Percentiles rank a stretch among this genome's conserved stretches.
Conservation (phyloP, 2,888 invertebrate genomes). For the Agonopterix alstromeriana region DNA sequence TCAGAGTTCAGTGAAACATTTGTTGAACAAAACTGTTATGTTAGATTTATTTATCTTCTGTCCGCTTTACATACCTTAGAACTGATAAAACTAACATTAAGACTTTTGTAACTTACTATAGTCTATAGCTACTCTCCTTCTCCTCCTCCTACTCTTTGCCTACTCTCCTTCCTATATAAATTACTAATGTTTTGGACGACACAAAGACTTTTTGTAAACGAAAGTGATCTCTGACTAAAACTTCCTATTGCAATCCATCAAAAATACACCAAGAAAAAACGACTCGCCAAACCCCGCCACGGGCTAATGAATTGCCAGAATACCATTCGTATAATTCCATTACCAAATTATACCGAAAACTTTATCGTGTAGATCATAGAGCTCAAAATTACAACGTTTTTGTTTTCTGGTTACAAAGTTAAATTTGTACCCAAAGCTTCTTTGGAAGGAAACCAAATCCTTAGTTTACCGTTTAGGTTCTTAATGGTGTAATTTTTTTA, state of each 20-base stretch:
- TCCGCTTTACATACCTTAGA: too few species aligned
- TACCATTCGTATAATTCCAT: background rate
- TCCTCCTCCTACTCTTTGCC: too few species aligned
- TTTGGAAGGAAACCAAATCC: slow-evolving; percentile 56
- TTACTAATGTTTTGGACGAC: too few species aligned
- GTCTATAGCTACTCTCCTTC: too few species aligned
- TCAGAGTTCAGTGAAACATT: too few species aligned
- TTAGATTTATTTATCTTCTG: too few species aligned
- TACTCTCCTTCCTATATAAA: too few species aligned
- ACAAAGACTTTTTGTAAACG: background rate
- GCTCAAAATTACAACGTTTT: too few species aligned
- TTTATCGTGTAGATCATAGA: too few species aligned
- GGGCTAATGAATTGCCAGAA: slow-evolving; percentile 29
- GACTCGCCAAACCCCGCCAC: slow-evolving; percentile 19
- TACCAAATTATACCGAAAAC: background rate
- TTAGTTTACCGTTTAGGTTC: slow-evolving; percentile 62
- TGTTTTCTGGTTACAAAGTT: slow-evolving; percentile 1
- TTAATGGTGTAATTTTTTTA: slow-evolving; percentile 54
- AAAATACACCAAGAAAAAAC: slow-evolving; percentile 31
- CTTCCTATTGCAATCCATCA: slow-evolving; percentile 50
- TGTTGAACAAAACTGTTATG: too few species aligned
- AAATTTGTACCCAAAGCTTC: slow-evolving; percentile 21
- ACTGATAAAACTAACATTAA: too few species aligned
- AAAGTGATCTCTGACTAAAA: slow-evolving; percentile 17
- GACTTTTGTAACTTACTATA: too few species aligned